A percentile compares a stretch with the other conserved stretches of the same genome.
Evolutionary conservation across 2,888 invertebrate genomes (phyloP).

Genomic region (Spatulosminthurus flaviceps): DNA sequence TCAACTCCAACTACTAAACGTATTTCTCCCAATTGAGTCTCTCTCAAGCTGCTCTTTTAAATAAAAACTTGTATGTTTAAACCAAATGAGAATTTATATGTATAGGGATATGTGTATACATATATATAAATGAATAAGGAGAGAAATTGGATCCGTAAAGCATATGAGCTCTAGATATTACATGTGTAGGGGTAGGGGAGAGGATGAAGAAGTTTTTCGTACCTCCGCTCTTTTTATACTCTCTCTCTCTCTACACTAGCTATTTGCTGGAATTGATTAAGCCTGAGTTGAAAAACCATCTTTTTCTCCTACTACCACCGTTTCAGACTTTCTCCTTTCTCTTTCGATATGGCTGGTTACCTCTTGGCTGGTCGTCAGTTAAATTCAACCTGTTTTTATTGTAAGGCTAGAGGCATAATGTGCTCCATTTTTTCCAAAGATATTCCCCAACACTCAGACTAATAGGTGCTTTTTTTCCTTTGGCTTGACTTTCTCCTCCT

Average conservation of each 20-base stretch:
- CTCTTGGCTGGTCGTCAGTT: constrained; percentile 8
- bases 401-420: neutral
- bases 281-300: constrained; percentile 40
- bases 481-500: neutral
- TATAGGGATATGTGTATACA: no score
- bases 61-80: no score
- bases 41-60: no score
- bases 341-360: constrained; percentile 10
- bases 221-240: constrained; percentile 29
- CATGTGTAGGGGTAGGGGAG: neutral
- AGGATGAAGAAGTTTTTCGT: neutral
- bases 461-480: neutral
- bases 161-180: no score
- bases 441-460: neutral
- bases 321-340: constrained; percentile 38
- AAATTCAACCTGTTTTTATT: constrained; percentile 5
- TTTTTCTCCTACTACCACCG: constrained; percentile 30
- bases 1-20: no score
- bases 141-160: no score
- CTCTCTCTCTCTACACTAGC: constrained; percentile 40
- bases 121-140: no score
- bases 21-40: no score
- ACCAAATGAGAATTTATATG: no score
- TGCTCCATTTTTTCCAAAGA: neutral
- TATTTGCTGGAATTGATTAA: constrained; percentile 41